phyloP scores from a whole-genome alignment of 2,797 vertebrate genomes.

The Cyprinella venusta region DNA sequence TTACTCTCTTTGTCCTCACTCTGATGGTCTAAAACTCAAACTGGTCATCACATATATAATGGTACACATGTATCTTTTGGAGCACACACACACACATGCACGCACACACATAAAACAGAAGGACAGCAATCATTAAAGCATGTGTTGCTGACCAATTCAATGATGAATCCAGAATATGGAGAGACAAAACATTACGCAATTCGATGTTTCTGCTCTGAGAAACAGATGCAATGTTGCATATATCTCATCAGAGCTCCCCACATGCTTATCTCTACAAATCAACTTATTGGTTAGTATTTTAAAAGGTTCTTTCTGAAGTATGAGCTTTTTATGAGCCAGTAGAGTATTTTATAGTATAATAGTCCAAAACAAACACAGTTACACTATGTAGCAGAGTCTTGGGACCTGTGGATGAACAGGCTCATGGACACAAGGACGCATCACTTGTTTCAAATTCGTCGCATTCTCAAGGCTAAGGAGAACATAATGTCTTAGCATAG shows the following conservation, averaged over 20 bases:
- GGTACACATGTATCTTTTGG: background rate
- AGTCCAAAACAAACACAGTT: background rate
- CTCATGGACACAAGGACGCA: background rate
- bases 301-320: background rate
- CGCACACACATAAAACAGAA: background rate
- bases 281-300: background rate
- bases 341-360: background rate
- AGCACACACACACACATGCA: no score
- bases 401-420: background rate
- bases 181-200: background rate
- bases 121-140: background rate
- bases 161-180: background rate
- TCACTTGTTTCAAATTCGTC: background rate
- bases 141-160: constrained; percentile 15
- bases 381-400: background rate
- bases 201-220: background rate
- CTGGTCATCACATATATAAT: background rate
- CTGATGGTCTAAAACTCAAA: background rate
- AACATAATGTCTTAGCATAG: background rate
- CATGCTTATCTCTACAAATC: background rate
- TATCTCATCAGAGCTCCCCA: background rate
- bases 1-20: background rate
- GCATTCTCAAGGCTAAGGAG: background rate
- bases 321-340: background rate
- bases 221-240: constrained; percentile 1